Conservation (phyloP, 2,888 invertebrate genomes). For the Phania funesta region DNA sequence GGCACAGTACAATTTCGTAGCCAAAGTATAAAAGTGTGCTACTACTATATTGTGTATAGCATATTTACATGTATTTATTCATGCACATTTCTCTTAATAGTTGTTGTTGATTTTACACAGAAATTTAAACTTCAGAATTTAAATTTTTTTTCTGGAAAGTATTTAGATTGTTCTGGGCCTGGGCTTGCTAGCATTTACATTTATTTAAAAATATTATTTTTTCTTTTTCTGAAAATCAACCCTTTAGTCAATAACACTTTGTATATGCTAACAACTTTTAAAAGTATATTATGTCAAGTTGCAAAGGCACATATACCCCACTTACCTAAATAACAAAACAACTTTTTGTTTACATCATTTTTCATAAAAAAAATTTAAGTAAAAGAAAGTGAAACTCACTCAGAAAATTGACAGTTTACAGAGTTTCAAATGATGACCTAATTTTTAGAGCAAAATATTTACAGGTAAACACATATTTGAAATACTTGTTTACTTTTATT, state of each 20-base stretch:
- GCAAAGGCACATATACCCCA: conserved; percentile 21
- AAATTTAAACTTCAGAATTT: no score
- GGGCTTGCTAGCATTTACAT: no score
- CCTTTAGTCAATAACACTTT: no score
- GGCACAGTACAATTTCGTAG: neutral
- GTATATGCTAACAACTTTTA: neutral
- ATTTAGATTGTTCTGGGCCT: no score
- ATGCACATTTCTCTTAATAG: no score
- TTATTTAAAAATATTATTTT: no score
- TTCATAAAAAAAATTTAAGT: neutral
- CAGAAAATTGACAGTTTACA: conserved; percentile 4
- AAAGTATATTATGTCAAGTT: neutral
- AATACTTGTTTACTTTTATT: neutral
- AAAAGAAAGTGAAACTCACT: neutral
- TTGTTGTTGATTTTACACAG: no score
- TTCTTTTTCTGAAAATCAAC: no score
- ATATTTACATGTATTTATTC: no score
- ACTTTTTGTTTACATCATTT: neutral
- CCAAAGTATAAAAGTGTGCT: neutral
- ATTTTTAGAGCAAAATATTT: conserved; percentile 15
- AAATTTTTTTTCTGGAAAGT: no score
- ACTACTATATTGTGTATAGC: no score
- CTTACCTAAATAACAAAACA: conserved; percentile 15
- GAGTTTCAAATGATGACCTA: conserved; percentile 30
- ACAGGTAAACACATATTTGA: neutral